Evolutionary conservation across 2,113 vertebrate species (phyloP).

Genomic region (Lethenteron reissneri): DNA sequence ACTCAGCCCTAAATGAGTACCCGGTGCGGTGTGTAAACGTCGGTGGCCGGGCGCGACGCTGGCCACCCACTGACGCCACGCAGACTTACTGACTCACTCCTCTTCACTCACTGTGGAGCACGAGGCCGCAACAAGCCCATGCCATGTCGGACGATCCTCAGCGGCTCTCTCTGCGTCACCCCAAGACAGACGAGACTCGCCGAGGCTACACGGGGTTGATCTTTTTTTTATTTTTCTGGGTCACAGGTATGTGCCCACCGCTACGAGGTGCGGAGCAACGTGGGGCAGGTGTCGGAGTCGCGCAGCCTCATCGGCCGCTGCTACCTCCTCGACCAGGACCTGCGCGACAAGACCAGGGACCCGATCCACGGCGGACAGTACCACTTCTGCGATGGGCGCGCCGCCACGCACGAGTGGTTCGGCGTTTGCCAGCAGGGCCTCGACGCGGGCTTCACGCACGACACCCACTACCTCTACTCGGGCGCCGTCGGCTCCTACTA

Average conservation of each 20-base stretch:
- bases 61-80: not conserved
- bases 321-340: slow-evolving; percentile 66
- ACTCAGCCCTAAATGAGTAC: no score
- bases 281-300: slow-evolving; percentile 48
- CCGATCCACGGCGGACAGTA: slow-evolving; percentile 73
- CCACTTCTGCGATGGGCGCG: slow-evolving; percentile 75
- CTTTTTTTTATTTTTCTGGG: not conserved
- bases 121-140: not conserved
- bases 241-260: slow-evolving; percentile 62
- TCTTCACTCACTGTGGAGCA: not conserved
- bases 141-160: not conserved
- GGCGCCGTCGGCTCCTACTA: slow-evolving; percentile 83
- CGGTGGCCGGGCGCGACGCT: not conserved
- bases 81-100: not conserved
- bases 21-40: no score
- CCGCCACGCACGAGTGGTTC: slow-evolving; percentile 70
- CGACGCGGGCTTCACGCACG: slow-evolving; percentile 58
- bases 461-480: slow-evolving; percentile 61
- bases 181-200: not conserved
- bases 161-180: not conserved
- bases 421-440: slow-evolving; percentile 85
- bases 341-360: slow-evolving; percentile 27
- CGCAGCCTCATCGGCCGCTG: slow-evolving; percentile 69
- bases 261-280: slow-evolving; percentile 58
- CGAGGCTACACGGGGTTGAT: not conserved